Conservation (phyloP, 2,888 invertebrate species). For the Drosophila phalerata region DNA sequence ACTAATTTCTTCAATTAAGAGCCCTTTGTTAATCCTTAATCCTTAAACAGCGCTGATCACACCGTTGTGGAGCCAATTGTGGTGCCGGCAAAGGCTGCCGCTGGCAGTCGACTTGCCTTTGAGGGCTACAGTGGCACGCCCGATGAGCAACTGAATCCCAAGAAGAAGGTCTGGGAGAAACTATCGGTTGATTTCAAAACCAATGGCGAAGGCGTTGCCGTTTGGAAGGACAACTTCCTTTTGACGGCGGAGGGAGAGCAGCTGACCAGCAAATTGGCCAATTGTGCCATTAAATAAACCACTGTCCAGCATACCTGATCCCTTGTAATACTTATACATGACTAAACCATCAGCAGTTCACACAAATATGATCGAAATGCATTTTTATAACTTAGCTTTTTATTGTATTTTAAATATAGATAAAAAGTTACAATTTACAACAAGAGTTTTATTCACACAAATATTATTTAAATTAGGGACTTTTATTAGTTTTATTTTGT, state of each 20-base stretch:
- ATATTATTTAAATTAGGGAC: too few species aligned
- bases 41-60: constrained; percentile 88
- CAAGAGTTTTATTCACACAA: not conserved
- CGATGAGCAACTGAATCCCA: constrained; percentile 95
- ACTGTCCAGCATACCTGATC: constrained; percentile 67
- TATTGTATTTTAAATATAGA: constrained; percentile 11
- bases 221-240: constrained; percentile 94
- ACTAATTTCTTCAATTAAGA: not conserved
- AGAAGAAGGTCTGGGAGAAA: constrained; percentile 98
- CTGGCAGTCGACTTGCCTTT: constrained; percentile 93
- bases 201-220: constrained; percentile 90
- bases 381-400: constrained; percentile 40
- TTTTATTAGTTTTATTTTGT: too few species aligned
- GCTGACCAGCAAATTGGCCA: constrained; percentile 91
- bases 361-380: constrained; percentile 47
- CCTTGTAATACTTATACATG: constrained; percentile 67
- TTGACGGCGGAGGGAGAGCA: constrained; percentile 90
- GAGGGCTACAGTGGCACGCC: constrained; percentile 94
- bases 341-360: constrained; percentile 46
- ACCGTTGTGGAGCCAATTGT: constrained; percentile 94
- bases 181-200: constrained; percentile 92
- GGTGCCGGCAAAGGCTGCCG: constrained; percentile 90
- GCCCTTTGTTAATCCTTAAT: not conserved
- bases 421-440: not conserved
- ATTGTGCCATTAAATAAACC: constrained; percentile 92